Evolutionary conservation across 2,113 vertebrate genomes (phyloP).

Genomic region (Cheirogaleus medius): DNA sequence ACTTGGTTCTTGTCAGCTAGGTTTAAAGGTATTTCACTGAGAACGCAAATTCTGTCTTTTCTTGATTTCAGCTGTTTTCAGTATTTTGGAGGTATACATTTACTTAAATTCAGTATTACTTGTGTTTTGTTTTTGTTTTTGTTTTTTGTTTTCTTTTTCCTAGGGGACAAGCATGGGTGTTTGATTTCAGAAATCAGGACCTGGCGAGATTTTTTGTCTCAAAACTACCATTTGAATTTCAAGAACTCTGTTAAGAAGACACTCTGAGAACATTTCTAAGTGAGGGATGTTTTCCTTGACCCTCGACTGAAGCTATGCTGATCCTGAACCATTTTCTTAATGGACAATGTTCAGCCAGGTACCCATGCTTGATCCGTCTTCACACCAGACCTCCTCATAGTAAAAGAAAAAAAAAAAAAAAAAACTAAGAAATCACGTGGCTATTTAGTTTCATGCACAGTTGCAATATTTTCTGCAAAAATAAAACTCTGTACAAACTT

Average conservation of each 20-base stretch:
- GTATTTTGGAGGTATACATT: constrained; percentile 90
- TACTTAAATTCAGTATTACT: constrained; percentile 92
- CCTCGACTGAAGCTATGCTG: constrained; percentile 67
- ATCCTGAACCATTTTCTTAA: constrained; percentile 72
- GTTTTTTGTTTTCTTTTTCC: constrained; percentile 76
- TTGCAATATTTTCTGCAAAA: constrained; percentile 86
- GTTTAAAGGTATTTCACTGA: constrained; percentile 91
- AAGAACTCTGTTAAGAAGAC: constrained; percentile 79
- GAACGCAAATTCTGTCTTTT: constrained; percentile 88
- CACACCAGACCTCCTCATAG: constrained; percentile 85
- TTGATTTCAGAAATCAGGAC: constrained; percentile 86
- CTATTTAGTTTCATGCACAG: constrained; percentile 89
- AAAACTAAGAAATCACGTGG: constrained; percentile 83
- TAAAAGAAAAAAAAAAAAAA: constrained; percentile 76
- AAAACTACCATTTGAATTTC: constrained; percentile 81
- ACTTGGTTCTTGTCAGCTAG: constrained; percentile 89
- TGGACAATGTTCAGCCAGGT: constrained; percentile 83
- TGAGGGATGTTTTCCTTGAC: constrained; percentile 69
- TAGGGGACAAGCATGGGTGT: constrained; percentile 86
- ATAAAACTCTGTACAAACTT: constrained; percentile 88
- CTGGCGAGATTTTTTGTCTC: constrained; percentile 84
- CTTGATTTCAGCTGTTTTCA: constrained; percentile 89
- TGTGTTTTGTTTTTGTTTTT: constrained; percentile 83
- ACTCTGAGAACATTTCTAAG: constrained; percentile 72
- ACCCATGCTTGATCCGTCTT: constrained; percentile 86